Base-by-base conservation (phyloP, 2,888 invertebrate genomes). In the Drosophila vallismaia region DNA sequence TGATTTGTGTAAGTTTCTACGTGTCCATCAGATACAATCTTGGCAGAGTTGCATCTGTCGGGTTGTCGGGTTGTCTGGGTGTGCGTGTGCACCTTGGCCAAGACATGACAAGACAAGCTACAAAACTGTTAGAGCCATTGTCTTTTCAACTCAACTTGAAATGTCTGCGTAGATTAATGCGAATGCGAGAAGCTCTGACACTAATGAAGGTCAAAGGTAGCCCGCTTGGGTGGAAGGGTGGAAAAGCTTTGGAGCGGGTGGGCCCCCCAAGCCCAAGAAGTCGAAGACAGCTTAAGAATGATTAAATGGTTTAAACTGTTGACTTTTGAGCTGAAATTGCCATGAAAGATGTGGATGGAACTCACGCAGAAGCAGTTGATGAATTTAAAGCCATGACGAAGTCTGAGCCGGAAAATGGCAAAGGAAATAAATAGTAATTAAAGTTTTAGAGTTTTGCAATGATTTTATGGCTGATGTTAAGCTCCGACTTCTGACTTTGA, bases 201-300 rank as follows among this genome's bases (percentile, higher is more conserved):
- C 70, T 70, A 70, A 70, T 70, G 70, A 70, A 70, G 70, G 70
- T 70, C 70, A 70, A 45, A 70, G 64, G 64, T 70, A 42, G 52
- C 24, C 24, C 50, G 8, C 28, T 42, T 64, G 48, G 51, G 9
- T 2, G 59, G 69, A 28, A 31, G 3, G 28, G n/a, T 3, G 8
- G 6, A 19, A 19, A 19, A 19, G 19, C 19, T 19, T 1, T 19
- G 40, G 26, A 40, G n/a, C 28, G 58, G 12, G 19, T 19, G 19
- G 19, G 19, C 19, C 19, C 19, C 19, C 19, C 19, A 19, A 19
- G 19, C 19, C 19, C 19, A 19, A 19, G 19, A 59, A 59, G 53
- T 33, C 40, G 67, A 38, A 31, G 67, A 55, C 67, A 66, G 50
- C 72, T 70, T 62, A 62, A 55, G 73, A 70, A 70, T 70, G 70